Evolutionary conservation across 2,888 invertebrate genomes (phyloP).

Genomic region (Hirtodrosophila duncani): DNA sequence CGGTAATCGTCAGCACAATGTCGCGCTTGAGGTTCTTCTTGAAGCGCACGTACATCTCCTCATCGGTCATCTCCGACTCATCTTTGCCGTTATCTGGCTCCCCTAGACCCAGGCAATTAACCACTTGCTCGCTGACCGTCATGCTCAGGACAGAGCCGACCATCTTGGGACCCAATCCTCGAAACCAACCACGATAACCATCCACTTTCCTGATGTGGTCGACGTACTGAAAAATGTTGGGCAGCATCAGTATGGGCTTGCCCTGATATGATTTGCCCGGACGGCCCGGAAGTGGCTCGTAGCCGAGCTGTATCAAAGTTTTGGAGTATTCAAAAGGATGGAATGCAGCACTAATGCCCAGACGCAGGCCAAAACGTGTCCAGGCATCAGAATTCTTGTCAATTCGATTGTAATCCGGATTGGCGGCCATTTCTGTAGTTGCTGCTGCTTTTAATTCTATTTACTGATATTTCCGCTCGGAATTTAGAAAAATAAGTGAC

Average conservation of each 20-base stretch:
- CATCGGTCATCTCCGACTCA: conserved; percentile 78
- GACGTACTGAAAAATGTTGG: conserved; percentile 93
- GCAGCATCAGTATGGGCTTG: conserved; percentile 88
- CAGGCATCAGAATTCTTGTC: conserved; percentile 71
- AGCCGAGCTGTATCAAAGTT: conserved; percentile 89
- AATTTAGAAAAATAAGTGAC: too few relatives aligned
- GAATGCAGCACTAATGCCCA: conserved; percentile 79
- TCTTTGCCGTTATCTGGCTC: conserved; percentile 74
- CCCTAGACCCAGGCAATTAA: conserved; percentile 65
- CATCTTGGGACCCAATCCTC: conserved; percentile 89
- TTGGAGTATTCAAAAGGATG: conserved; percentile 94
- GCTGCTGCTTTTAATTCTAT: too few relatives aligned
- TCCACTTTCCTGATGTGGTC: conserved; percentile 90
- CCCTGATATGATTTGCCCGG: conserved; percentile 88
- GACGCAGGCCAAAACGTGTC: conserved; percentile 76
- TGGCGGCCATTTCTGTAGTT: too few relatives aligned
- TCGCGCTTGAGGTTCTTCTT: conserved; percentile 81
- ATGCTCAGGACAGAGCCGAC: conserved; percentile 82
- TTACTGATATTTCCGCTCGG: too few relatives aligned
- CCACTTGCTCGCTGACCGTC: conserved; percentile 74
- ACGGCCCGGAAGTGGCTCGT: conserved; percentile 90
- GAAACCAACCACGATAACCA: conserved; percentile 92
- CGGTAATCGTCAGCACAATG: conserved; percentile 86
- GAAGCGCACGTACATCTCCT: conserved; percentile 79
- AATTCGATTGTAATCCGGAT: conserved; percentile 21